A percentile compares a stretch with the other conserved stretches of the same genome.
These are phyloP conservation scores for Astreopora myriophthalma DNA, from an alignment of 64 coral and sea anemone species.

Conservation along the genomic window DNA sequence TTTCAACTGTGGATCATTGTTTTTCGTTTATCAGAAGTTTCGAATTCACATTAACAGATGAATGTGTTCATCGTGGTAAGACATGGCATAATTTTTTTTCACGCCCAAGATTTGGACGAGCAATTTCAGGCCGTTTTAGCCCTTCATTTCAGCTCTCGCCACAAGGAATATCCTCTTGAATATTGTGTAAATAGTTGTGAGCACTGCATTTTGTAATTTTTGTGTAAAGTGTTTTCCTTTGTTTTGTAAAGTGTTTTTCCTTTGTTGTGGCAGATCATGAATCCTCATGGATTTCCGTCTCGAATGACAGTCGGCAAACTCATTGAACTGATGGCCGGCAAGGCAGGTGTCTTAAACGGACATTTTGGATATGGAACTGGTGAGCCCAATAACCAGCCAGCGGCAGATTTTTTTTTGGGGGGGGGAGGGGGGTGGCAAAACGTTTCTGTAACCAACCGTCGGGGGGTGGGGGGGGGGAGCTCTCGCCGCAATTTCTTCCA, in stretches of 20 bases:
- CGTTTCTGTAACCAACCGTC: too few species aligned
- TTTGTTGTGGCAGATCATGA: conserved; percentile 81
- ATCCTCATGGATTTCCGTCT: conserved; percentile 97
- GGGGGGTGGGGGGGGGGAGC: too few species aligned
- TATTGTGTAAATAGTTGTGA: too few species aligned
- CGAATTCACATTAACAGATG: not conserved
- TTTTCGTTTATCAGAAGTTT: not conserved
- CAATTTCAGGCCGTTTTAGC: too few species aligned
- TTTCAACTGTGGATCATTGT: not conserved
- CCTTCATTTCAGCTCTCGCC: too few species aligned
- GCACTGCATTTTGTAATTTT: too few species aligned
- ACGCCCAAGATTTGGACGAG: too few species aligned
- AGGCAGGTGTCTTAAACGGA: conserved; percentile 87
- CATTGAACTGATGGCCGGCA: conserved; percentile 93
- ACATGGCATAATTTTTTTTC: too few species aligned
- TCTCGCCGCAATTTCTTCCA: too few species aligned
- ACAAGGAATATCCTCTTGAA: too few species aligned
- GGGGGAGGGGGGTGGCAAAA: too few species aligned
- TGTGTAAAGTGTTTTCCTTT: not conserved
- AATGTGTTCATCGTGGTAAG: too few species aligned
- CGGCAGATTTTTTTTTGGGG: not conserved
- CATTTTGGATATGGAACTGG: conserved; percentile 94
- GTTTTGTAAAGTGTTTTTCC: not conserved
- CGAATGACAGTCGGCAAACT: conserved; percentile 99
- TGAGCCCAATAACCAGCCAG: not conserved